Evolutionary conservation across 2,797 vertebrate species (phyloP).

Genomic region (Pseudochirops cupreus): DNA sequence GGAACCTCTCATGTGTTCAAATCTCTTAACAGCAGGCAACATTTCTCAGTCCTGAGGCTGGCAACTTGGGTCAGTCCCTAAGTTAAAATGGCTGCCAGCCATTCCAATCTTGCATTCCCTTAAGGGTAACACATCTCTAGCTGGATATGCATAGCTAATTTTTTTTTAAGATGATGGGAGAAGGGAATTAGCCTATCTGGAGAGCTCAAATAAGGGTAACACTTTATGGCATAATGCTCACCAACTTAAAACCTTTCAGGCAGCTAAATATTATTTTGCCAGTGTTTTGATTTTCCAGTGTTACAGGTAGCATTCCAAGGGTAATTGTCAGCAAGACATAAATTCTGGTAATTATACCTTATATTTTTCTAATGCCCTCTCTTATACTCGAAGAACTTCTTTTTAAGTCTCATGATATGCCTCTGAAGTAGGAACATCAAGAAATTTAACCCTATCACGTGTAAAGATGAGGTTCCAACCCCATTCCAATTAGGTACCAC

Average conservation of each 20-base stretch:
- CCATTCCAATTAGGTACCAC: background rate
- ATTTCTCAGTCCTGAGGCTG: background rate
- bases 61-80: conserved; percentile 22
- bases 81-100: conserved; percentile 18
- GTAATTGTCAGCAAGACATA: conserved; percentile 25
- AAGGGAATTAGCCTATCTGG: background rate
- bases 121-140: conserved; percentile 33
- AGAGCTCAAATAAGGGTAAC: background rate
- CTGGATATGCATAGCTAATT: conserved; percentile 11
- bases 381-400: conserved; percentile 13
- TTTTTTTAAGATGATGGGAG: background rate
- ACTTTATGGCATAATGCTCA: background rate
- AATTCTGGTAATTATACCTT: conserved; percentile 6
- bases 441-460: background rate
- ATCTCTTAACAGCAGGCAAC: background rate
- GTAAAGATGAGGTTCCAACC: background rate
- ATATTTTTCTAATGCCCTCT: conserved; percentile 36
- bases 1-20: conserved; percentile 11
- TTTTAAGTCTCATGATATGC: conserved; percentile 6
- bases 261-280: conserved; percentile 26
- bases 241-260: background rate
- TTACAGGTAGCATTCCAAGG: conserved; percentile 17
- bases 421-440: conserved; percentile 5
- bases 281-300: conserved; percentile 33
- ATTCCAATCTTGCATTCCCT: conserved; percentile 21